Conservation (phyloP, 2,797 vertebrate species). For the Aselliscus stoliczkanus region DNA sequence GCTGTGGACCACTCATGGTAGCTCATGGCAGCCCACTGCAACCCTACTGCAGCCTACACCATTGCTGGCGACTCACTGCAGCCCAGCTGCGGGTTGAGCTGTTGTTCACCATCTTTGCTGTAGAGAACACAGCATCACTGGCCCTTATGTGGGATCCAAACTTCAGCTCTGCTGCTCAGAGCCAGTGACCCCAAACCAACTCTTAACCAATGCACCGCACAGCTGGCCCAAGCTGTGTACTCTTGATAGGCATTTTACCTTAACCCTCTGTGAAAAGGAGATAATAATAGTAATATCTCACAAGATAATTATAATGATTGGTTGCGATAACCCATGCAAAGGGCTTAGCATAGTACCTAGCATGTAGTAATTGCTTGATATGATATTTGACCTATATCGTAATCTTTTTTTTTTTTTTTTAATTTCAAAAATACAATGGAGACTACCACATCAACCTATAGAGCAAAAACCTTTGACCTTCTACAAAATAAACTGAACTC, state of each 20-base stretch:
- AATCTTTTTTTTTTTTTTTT: not conserved
- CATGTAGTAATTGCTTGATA: not conserved
- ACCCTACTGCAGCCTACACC: no score
- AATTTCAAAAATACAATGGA: not conserved
- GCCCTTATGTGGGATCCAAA: no score
- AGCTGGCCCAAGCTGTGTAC: no score
- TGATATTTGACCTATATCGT: not conserved
- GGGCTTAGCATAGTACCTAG: not conserved
- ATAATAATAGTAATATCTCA: not conserved
- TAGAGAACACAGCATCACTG: no score
- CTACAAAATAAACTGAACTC: not conserved
- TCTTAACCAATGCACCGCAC: no score
- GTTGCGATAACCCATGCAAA: not conserved
- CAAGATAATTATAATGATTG: not conserved
- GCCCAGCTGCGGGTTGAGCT: no score
- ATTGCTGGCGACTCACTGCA: no score
- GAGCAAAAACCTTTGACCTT: not conserved
- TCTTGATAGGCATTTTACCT: not conserved
- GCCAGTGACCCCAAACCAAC: no score
- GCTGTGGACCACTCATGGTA: no score
- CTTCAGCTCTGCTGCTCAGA: no score
- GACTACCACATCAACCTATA: not conserved
- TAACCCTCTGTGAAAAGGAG: not conserved
- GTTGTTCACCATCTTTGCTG: no score
- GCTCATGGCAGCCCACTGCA: no score